A percentile compares a stretch with the other conserved stretches of the same genome.
Conservation (phyloP, 1,140 invertebrate genomes). For the Heliconius eleuchia region DNA sequence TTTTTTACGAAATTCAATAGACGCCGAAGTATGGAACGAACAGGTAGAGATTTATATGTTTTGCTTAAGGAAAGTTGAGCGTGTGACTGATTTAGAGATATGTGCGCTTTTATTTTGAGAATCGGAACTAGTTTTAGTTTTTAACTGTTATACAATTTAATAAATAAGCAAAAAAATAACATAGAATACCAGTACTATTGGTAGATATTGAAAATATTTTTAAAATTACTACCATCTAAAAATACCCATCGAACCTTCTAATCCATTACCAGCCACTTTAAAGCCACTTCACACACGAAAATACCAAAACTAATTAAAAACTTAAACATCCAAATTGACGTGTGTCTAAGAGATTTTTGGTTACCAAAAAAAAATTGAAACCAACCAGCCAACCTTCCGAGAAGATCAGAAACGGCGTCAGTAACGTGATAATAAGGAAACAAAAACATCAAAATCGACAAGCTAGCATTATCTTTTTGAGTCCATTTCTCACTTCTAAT, state of each 20-base stretch:
- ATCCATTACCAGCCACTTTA: not conserved
- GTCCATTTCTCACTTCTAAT: conserved; percentile 75
- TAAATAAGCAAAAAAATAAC: too few relatives aligned
- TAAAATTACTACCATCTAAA: not conserved
- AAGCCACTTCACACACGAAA: not conserved
- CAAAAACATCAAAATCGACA: conserved; percentile 58
- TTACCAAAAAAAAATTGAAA: conserved; percentile 26
- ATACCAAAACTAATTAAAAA: conserved; percentile 20
- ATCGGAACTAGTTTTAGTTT: not conserved
- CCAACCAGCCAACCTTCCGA: conserved; percentile 39
- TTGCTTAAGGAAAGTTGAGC: not conserved
- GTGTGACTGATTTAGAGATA: not conserved
- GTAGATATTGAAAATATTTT: not conserved
- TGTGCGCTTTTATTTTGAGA: not conserved
- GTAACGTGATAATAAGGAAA: conserved; percentile 63
- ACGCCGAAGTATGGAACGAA: conserved; percentile 24
- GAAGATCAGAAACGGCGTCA: conserved; percentile 46
- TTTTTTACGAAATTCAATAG: conserved; percentile 57
- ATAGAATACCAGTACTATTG: too few relatives aligned
- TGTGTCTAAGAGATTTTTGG: conserved; percentile 24
- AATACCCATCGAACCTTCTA: not conserved
- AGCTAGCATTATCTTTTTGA: conserved; percentile 72
- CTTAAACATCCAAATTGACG: conserved; percentile 22
- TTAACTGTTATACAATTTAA: too few relatives aligned
- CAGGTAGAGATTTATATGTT: conserved; percentile 27